Evolutionary conservation across 1,140 invertebrate species (phyloP).

Genomic region (Drosophila azteca): DNA sequence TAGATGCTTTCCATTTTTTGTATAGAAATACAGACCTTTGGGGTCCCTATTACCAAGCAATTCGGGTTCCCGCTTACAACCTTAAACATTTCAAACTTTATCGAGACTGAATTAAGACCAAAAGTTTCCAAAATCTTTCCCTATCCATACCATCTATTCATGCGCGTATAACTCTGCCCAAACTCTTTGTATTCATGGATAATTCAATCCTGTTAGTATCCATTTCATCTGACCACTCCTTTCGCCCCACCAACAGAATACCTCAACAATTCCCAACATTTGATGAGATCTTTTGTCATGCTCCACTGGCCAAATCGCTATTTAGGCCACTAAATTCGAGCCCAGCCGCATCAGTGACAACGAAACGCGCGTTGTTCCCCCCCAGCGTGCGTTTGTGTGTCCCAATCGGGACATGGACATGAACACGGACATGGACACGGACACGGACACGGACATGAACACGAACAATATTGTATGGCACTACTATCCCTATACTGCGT

Average conservation of each 20-base stretch:
- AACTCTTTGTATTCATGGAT: too few relatives aligned
- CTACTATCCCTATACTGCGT: neutral
- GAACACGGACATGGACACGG: too few relatives aligned
- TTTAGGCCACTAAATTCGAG: constrained; percentile 50
- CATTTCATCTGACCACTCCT: too few relatives aligned
- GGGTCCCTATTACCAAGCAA: too few relatives aligned
- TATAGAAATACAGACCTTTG: too few relatives aligned
- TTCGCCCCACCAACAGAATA: constrained; percentile 1
- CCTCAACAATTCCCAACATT: constrained; percentile 40
- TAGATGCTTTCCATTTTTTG: too few relatives aligned
- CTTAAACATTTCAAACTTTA: too few relatives aligned
- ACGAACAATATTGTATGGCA: constrained; percentile 5
- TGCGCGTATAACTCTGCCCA: constrained; percentile 62
- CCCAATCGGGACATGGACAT: constrained; percentile 34
- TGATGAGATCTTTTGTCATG: constrained; percentile 49
- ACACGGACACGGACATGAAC: constrained; percentile 20
- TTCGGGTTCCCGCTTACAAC: too few relatives aligned
- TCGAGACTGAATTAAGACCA: too few relatives aligned
- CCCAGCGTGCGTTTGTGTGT: constrained; percentile 18
- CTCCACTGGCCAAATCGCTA: constrained; percentile 47
- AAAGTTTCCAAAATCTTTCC: too few relatives aligned
- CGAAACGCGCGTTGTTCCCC: constrained; percentile 19
- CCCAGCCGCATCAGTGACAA: constrained; percentile 36
- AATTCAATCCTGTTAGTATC: too few relatives aligned
- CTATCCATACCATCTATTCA: too few relatives aligned